Evolutionary conservation across 2,797 vertebrate genomes (phyloP), one percentile per base, ranked within the genome.

Genomic region (Falco concolor): DNA sequence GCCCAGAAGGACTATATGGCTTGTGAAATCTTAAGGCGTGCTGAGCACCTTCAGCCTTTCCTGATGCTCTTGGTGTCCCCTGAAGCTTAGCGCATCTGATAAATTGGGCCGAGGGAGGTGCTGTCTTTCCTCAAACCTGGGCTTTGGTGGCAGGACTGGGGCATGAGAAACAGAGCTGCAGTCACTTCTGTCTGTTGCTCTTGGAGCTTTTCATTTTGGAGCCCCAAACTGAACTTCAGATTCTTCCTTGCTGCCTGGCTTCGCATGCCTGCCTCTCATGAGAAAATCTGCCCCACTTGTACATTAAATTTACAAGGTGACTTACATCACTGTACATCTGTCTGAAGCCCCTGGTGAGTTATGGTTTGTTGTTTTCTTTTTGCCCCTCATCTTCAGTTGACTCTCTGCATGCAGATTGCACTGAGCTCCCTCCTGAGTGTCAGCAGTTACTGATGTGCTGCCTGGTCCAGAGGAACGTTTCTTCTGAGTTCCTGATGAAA

Each of bases 191-290:
- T 20, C 36, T 54, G 24, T 10, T 81, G 81, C 36, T 76, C 9
- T 57, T 80, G 18, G 44, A 22, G 78, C 59, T 54, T 73, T 45
- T 70, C 18, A 18, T 75, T 79, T 56, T 79, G 57, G 75, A 90
- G 67, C 63, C 50, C 61, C n/a, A 52, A 52, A 45, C 12, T 20
- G 38, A 57, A 6, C 64, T 57, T 38, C 21, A 36, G 4, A 30
- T 45, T 52, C 44, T 57, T 60, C 50, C 69, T n/a, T 16, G 34
- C n/a, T 83, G 68, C 60, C 56, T 32, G 65, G 54, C 38, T 45
- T 42, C 4, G 6, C 24, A 5, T 0, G 2, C 28, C 63, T 40
- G 49, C 75, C n/a, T 50, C 52, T 23, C 0, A 3, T 22, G 53
- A 47, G 57, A 21, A 67, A 73, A 23, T 83, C 25, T 64, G 34